A percentile compares a stretch with the other conserved stretches of the same genome.
phyloP scores from a whole-genome alignment of 1,140 invertebrate genomes.

The Drosophila lacertosa region DNA sequence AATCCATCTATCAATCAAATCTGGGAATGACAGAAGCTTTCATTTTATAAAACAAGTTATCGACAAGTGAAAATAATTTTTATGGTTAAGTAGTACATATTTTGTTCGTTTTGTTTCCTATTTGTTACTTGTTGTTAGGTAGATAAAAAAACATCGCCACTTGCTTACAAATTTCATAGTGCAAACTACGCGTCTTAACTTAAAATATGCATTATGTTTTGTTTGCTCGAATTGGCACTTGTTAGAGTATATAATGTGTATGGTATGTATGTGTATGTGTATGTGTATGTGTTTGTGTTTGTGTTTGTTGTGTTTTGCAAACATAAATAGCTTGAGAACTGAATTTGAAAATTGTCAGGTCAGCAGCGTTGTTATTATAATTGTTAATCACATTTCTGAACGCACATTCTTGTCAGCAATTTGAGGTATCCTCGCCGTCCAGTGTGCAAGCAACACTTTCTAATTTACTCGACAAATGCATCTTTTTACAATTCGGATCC shows the following conservation, averaged over 20 bases:
- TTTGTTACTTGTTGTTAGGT: too few species aligned
- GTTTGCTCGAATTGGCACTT: slow-evolving; percentile 13
- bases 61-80: too few species aligned
- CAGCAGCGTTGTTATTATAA: slow-evolving; percentile 1
- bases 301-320: neutral
- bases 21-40: neutral
- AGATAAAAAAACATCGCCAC: too few species aligned
- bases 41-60: too few species aligned
- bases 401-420: slow-evolving; percentile 75
- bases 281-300: too few species aligned
- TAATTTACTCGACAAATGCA: slow-evolving; percentile 94
- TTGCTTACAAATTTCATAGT: neutral
- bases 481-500: slow-evolving; percentile 92
- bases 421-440: slow-evolving; percentile 88
- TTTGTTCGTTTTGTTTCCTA: too few species aligned
- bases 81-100: too few species aligned
- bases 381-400: slow-evolving; percentile 8
- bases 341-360: slow-evolving; percentile 5
- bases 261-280: neutral
- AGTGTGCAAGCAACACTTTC: slow-evolving; percentile 95
- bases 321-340: neutral
- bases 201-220: neutral
- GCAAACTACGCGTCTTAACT: neutral
- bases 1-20: neutral
- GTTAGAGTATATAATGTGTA: neutral